A percentile compares a stretch with the other conserved stretches of the same genome.
These are phyloP conservation scores for Tetragnatha montana DNA, from an alignment of 2,888 invertebrate genomes.

Conservation along the genomic window DNA sequence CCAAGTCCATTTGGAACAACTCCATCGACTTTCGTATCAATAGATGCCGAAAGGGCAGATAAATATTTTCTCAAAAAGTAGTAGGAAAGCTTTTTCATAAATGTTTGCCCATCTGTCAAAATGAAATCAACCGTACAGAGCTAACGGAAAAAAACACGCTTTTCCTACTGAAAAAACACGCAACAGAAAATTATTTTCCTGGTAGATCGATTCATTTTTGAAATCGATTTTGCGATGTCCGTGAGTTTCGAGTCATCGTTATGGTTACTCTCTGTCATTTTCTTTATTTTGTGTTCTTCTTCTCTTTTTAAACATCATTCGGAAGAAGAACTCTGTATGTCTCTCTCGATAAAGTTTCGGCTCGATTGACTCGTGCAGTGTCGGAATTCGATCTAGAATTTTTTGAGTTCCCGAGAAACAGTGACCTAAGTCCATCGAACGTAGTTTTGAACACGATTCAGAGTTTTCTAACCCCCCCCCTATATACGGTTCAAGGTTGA, in stretches of 20 bases:
- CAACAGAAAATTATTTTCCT: conserved; percentile 20
- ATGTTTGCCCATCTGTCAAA: conserved; percentile 3
- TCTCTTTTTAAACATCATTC: conserved; percentile 22
- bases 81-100: neutral
- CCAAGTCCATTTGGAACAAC: too few relatives aligned
- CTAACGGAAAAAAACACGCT: neutral
- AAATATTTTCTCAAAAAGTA: neutral
- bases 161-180: neutral
- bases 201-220: conserved; percentile 13
- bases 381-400: conserved; percentile 33
- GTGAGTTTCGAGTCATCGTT: conserved; percentile 30
- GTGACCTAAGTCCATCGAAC: too few relatives aligned
- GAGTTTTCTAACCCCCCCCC: too few relatives aligned
- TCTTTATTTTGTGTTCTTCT: neutral
- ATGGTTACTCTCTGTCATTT: conserved; percentile 1
- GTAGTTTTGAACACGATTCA: too few relatives aligned
- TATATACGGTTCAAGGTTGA: too few relatives aligned
- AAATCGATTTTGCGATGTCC: conserved; percentile 56
- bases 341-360: neutral
- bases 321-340: conserved; percentile 21
- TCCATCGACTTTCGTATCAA: neutral
- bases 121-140: conserved; percentile 21
- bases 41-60: neutral
- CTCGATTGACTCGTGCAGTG: conserved; percentile 41
- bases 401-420: neutral